Evolutionary conservation across 2,797 vertebrate genomes (phyloP).

Genomic region (Spondyliosoma cantharus): DNA sequence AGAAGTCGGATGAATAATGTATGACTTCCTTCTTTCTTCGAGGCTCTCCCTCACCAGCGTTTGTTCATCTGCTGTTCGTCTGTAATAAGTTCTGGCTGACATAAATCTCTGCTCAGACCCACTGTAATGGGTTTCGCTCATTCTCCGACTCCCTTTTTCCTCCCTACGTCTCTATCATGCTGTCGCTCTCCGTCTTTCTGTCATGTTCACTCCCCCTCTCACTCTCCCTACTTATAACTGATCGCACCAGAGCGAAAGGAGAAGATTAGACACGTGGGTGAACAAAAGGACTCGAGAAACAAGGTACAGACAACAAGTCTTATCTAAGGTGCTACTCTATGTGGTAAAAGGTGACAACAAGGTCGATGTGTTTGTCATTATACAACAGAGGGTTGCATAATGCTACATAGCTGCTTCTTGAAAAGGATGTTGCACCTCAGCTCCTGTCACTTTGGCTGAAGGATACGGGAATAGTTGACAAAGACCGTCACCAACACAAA

Average conservation of each 20-base stretch:
- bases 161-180: slow-evolving; percentile 22
- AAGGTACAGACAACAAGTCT: neutral
- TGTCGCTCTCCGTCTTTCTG: slow-evolving; percentile 31
- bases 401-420: too few species aligned
- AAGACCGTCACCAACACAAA: neutral
- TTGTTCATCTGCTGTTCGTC: slow-evolving; percentile 61
- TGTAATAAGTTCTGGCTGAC: slow-evolving; percentile 58
- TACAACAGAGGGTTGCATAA: too few species aligned
- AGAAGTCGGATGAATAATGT: slow-evolving; percentile 65
- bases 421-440: neutral
- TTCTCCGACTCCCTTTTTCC: slow-evolving; percentile 21
- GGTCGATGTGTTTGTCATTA: too few species aligned
- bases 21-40: slow-evolving; percentile 59
- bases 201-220: slow-evolving; percentile 24
- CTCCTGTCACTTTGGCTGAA: neutral
- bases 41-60: slow-evolving; percentile 26
- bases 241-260: neutral
- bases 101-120: slow-evolving; percentile 67
- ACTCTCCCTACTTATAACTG: slow-evolving; percentile 4
- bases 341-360: too few species aligned
- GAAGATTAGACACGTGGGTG: neutral
- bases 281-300: neutral
- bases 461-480: neutral
- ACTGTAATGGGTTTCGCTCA: slow-evolving; percentile 58
- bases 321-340: too few species aligned